These are phyloP conservation scores for Metellina segmentata DNA, from an alignment of 2,888 invertebrate genomes.

Conservation along the genomic window DNA sequence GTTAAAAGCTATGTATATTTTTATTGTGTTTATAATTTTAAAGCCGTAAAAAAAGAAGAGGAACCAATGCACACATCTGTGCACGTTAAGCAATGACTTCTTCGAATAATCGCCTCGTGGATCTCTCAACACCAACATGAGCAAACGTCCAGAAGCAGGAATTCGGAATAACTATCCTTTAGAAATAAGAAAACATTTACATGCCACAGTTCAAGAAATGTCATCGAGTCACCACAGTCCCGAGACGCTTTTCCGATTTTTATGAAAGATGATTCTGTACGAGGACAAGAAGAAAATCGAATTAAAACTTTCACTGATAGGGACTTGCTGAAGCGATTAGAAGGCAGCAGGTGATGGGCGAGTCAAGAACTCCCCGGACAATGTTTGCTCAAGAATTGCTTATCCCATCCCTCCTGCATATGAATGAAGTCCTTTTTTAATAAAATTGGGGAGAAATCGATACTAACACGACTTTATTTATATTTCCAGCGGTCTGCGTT, in stretches of 20 bases:
- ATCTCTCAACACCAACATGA: too few species aligned
- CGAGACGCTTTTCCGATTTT: neutral
- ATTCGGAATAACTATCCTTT: too few species aligned
- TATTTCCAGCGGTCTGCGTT: conserved; percentile 41
- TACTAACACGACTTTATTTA: conserved; percentile 64
- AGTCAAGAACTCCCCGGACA: neutral
- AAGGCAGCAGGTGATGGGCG: neutral
- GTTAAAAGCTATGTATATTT: too few species aligned
- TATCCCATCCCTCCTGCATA: neutral
- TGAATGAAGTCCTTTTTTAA: neutral
- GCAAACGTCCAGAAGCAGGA: too few species aligned
- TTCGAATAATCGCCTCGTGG: too few species aligned
- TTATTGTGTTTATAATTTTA: too few species aligned
- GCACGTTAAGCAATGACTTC: too few species aligned
- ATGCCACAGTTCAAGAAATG: too few species aligned
- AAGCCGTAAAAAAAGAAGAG: too few species aligned
- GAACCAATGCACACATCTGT: too few species aligned
- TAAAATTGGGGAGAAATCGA: conserved; percentile 19
- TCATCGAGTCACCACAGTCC: too few species aligned
- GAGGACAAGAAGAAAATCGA: neutral
- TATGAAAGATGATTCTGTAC: neutral
- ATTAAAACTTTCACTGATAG: neutral
- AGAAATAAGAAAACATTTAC: too few species aligned
- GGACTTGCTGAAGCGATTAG: neutral
- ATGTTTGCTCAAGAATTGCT: neutral